These are phyloP conservation scores for Philereme vetulata DNA, from an alignment of 2,888 invertebrate species.

Conservation along the genomic window DNA sequence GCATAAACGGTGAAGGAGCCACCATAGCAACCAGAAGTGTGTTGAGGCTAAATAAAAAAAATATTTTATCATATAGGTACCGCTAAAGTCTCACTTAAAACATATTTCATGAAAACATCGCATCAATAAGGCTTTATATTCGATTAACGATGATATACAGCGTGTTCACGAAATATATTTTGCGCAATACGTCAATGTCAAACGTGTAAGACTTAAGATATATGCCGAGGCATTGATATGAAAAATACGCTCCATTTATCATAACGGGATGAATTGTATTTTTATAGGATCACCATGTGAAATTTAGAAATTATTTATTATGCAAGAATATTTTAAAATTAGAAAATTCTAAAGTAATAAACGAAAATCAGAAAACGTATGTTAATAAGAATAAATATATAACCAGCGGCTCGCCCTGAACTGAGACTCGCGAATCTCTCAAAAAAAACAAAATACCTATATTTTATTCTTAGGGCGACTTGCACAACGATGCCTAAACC, in stretches of 20 bases:
- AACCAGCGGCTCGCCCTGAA: no score
- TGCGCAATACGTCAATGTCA: conserved; percentile 62
- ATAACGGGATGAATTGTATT: conserved; percentile 42
- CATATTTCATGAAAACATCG: conserved; percentile 19
- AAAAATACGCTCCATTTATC: conserved; percentile 59
- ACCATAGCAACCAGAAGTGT: no score
- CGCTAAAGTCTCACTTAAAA: background rate
- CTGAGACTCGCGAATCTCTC: no score
- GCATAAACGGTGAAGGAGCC: no score
- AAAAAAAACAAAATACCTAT: no score
- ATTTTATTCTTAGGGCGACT: no score
- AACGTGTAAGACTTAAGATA: conserved; percentile 46
- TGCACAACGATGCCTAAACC: no score
- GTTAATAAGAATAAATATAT: no score
- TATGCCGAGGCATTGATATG: conserved; percentile 57
- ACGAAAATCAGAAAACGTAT: no score
- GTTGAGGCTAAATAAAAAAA: no score
- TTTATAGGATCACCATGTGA: conserved; percentile 36
- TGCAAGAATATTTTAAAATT: background rate
- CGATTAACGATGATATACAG: conserved; percentile 60
- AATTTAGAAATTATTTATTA: conserved; percentile 17
- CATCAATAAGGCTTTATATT: conserved; percentile 56
- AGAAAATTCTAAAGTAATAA: no score
- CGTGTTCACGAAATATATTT: conserved; percentile 54
- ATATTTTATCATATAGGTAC: no score